A percentile compares a stretch with the other conserved stretches of the same genome.
Conservation (phyloP, 2,797 vertebrate species). For the Tragopan temminckii region DNA sequence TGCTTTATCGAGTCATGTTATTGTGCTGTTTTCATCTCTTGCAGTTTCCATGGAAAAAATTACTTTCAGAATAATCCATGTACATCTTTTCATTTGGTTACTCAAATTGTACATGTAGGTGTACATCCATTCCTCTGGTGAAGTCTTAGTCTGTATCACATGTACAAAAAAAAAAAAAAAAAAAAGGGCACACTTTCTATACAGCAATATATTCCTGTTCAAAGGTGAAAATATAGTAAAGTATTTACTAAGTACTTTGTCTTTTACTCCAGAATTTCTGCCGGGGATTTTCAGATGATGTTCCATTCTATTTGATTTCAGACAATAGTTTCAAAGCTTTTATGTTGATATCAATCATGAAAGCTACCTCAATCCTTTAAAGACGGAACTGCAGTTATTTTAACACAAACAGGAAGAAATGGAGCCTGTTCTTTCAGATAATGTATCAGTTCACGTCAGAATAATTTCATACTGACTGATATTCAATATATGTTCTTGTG, state of each 20-base stretch:
- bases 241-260: neutral
- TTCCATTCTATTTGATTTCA: neutral
- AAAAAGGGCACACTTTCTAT: neutral
- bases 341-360: neutral
- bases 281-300: neutral
- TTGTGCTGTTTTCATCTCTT: neutral
- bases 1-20: neutral
- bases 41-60: neutral
- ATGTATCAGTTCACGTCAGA: neutral
- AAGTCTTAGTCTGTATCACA: neutral
- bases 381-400: neutral
- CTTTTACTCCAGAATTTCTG: neutral
- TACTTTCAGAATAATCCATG: neutral
- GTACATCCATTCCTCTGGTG: neutral
- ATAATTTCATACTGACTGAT: neutral
- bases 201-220: accelerated
- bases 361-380: neutral
- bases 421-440: neutral
- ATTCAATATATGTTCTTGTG: neutral
- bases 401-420: neutral
- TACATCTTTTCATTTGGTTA: neutral
- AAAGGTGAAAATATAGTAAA: neutral
- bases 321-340: neutral
- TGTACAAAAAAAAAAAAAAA: too few species aligned
- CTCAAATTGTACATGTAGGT: neutral